phyloP scores from a whole-genome alignment of 1,140 invertebrate genomes.

The Neotoxoptera formosana region DNA sequence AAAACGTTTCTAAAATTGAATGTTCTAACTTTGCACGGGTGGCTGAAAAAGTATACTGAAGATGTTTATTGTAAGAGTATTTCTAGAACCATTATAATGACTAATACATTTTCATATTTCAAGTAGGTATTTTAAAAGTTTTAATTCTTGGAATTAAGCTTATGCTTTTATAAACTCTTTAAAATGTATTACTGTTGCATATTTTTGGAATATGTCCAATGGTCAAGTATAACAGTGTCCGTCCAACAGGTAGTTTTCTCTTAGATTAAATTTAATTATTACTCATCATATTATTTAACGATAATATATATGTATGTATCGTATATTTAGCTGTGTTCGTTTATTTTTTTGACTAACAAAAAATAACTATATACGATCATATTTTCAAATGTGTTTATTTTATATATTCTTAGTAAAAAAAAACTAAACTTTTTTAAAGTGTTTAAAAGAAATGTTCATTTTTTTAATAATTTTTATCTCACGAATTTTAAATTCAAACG shows the following conservation, averaged over 20 bases:
- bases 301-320: not conserved
- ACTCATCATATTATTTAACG: not conserved
- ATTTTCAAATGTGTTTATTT: not conserved
- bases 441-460: too few species aligned
- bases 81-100: not conserved
- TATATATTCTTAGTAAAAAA: too few species aligned
- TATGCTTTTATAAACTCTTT: not conserved
- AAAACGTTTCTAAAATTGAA: not conserved
- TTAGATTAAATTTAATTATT: conserved; percentile 13
- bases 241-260: not conserved
- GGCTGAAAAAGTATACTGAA: not conserved
- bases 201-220: conserved; percentile 36
- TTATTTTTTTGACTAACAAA: not conserved
- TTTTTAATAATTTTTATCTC: too few species aligned
- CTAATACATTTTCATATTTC: not conserved
- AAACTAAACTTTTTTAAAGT: too few species aligned
- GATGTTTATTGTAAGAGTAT: not conserved
- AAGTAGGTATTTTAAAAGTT: conserved; percentile 2
- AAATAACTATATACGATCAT: not conserved
- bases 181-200: not conserved
- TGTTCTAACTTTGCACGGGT: not conserved
- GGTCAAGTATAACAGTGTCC: not conserved
- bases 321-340: not conserved
- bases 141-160: not conserved
- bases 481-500: too few species aligned